phyloP scores from a whole-genome alignment of 2,113 vertebrate genomes.

The Cyanistes caeruleus region DNA sequence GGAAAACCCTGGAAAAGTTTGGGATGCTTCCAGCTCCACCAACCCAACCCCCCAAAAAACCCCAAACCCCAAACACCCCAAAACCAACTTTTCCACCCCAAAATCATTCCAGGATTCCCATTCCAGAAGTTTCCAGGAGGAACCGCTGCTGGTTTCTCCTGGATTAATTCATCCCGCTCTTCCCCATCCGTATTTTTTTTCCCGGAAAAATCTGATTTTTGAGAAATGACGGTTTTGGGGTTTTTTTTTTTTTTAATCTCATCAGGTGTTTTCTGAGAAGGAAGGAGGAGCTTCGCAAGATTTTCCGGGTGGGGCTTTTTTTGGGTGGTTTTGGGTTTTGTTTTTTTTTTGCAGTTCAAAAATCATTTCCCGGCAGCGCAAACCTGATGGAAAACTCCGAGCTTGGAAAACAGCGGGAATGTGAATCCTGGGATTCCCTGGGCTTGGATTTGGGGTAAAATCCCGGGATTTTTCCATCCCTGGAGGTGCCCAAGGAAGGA shows the following conservation, averaged over 20 bases:
- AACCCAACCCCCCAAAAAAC: no score
- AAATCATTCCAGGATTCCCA: no score
- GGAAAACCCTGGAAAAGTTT: no score
- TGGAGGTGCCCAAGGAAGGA: not conserved
- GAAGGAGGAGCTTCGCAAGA: not conserved
- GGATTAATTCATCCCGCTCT: fast-evolving
- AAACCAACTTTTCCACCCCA: no score
- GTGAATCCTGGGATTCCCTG: no score
- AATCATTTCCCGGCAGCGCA: not conserved
- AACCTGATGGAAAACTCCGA: fast-evolving
- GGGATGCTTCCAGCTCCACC: no score
- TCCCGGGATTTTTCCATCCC: fast-evolving
- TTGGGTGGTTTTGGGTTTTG: not conserved
- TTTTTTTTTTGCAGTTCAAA: not conserved
- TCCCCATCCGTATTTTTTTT: not conserved
- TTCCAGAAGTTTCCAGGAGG: no score
- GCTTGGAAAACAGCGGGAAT: fast-evolving
- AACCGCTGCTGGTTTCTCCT: no score
- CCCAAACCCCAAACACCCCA: no score
- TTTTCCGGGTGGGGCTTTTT: not conserved
- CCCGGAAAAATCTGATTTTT: not conserved
- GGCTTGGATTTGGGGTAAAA: not conserved
- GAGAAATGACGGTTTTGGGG: not conserved
- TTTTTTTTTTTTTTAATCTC: no score
- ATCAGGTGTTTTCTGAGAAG: not conserved